Evolutionary conservation across 2,888 invertebrate species (phyloP).

Genomic region (Drosophila nr. perissopoda): DNA sequence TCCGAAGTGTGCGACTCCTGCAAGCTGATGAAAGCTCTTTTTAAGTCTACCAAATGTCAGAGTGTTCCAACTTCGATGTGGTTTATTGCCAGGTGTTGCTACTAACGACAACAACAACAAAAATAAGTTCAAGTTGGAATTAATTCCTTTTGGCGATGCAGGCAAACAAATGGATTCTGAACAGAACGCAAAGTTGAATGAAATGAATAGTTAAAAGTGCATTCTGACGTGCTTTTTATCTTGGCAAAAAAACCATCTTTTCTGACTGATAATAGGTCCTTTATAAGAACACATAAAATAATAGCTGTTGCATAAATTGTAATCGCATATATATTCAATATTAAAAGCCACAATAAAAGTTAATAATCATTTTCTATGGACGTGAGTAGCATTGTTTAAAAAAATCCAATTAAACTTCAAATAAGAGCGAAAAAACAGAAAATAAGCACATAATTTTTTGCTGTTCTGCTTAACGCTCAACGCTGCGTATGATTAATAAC

Average conservation of each 20-base stretch:
- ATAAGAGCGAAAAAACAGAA: not conserved
- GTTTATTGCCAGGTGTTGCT: slow-evolving; percentile 8
- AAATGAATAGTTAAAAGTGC: not conserved
- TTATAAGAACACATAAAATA: not conserved
- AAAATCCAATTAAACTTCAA: not conserved
- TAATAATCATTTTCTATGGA: not conserved
- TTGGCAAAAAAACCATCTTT: not conserved
- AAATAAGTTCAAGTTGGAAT: slow-evolving; percentile 5
- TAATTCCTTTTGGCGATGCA: slow-evolving; percentile 15
- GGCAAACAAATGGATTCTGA: slow-evolving; percentile 34
- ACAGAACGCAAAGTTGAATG: not conserved
- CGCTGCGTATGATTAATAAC: slow-evolving; percentile 64
- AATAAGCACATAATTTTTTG: not conserved
- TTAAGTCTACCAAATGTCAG: slow-evolving; percentile 17
- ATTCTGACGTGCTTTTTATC: not conserved
- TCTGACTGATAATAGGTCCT: not conserved
- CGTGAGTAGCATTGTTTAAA: not conserved
- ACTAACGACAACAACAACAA: slow-evolving; percentile 25
- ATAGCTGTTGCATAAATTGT: not conserved
- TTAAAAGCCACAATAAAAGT: not conserved
- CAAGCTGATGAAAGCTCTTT: slow-evolving; percentile 18
- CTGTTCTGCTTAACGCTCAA: slow-evolving; percentile 19
- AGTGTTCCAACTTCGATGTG: slow-evolving; percentile 7
- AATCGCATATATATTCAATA: not conserved
- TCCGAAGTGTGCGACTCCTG: slow-evolving; percentile 9